A percentile compares a stretch with the other conserved stretches of the same genome.
Evolutionary conservation across 2,888 invertebrate genomes (phyloP).

Genomic region (Drosophila mettleri): DNA sequence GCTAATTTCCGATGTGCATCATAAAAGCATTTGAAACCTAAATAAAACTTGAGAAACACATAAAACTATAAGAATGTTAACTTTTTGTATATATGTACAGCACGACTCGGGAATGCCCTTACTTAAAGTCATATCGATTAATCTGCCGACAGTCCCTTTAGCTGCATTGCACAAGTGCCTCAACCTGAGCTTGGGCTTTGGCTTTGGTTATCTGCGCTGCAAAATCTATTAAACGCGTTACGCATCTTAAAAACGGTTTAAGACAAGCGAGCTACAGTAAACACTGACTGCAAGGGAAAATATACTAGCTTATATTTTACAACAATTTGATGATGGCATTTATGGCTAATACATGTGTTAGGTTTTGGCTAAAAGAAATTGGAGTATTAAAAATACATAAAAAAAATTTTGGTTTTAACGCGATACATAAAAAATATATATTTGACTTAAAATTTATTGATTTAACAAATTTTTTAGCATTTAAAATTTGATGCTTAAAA

Average conservation of each 20-base stretch:
- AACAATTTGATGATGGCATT: background rate
- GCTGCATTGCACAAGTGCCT: slow-evolving; percentile 33
- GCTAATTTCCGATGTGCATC: slow-evolving; percentile 49
- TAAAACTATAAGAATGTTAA: slow-evolving; percentile 38
- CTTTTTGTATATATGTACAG: background rate
- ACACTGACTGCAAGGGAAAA: background rate
- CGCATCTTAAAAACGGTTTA: slow-evolving; percentile 34
- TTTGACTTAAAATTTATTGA: no score
- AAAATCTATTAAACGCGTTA: slow-evolving; percentile 50
- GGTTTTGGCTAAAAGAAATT: no score
- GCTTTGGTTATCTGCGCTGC: slow-evolving; percentile 46
- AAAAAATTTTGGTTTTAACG: no score
- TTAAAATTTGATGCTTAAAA: no score
- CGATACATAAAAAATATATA: no score
- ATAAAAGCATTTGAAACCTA: slow-evolving; percentile 25
- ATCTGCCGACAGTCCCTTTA: slow-evolving; percentile 12
- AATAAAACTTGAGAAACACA: slow-evolving; percentile 33
- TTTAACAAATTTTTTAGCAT: no score
- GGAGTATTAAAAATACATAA: no score
- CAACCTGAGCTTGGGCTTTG: slow-evolving; percentile 3
- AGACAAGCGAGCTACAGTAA: slow-evolving; percentile 25
- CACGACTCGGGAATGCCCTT: slow-evolving; percentile 31
- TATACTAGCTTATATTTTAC: background rate
- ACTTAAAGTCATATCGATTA: background rate
- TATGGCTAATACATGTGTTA: no score